Evolutionary conservation across 2,113 vertebrate species (phyloP), one percentile per base, ranked within the genome.

Genomic region (Chionis minor): DNA sequence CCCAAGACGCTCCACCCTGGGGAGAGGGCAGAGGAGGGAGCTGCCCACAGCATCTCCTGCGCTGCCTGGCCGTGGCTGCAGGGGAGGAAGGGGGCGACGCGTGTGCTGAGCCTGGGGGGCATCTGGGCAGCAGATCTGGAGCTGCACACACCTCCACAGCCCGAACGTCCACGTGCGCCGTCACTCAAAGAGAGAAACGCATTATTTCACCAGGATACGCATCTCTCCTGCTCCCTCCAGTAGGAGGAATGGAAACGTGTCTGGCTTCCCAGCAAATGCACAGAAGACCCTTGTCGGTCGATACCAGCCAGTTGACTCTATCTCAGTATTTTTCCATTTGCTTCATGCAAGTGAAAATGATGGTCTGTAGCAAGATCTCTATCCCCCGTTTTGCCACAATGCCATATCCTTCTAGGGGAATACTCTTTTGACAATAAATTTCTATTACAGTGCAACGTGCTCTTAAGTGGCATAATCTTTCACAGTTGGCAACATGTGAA

Each of bases 391-490:
- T 94, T 94, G 71, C 87, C 67, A 81, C 51, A 56, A 35, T 62
- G 66, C 62, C 59, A 52, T 44, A 67, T 54, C 54, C 59, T 95
- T 80, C 44, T 73, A 73, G 49, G 35, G 93, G 49, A 78, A 80
- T 9, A 82, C 14, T 71, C 35, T 59, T 85, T 67, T 70, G 45
- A 90, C 70, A 88, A 78, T 86, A 80, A 42, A 92, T 95, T 94
- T 83, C 70, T 94, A 52, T 62, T 91, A 82, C 91, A 82, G n/a
- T 82, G 67, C 62, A 80, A 65, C 58, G 74, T 58, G 30, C 9
- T 86, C 21, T 66, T 91, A 94, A 92, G 74, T 90, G 62, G 49
- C 18, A 59, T 33, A 77, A 92, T 73, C 70, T 86, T 87, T 96
- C 69, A 33, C 71, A 70, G 51, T 13, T 86, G 81, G 78, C 71